Evolutionary conservation across 2,113 vertebrate species (phyloP).

Genomic region (Poecilia latipinna): DNA sequence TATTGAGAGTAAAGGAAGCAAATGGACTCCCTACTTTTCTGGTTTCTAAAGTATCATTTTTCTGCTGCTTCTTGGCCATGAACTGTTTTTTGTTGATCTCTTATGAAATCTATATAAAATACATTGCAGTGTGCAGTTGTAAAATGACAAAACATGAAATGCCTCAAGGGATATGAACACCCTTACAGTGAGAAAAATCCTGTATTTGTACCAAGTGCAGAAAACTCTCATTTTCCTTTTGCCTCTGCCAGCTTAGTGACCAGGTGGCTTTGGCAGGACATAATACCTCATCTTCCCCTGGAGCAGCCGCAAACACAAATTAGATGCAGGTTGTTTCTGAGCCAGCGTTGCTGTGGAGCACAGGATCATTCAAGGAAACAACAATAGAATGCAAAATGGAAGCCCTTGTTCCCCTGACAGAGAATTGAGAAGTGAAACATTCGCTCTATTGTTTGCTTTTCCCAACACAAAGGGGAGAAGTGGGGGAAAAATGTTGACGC

Average conservation of each 20-base stretch:
- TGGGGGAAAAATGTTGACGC: constrained; percentile 5
- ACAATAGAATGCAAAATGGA: constrained; percentile 53
- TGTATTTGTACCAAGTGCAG: not conserved
- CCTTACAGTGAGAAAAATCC: not conserved
- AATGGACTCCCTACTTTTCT: not conserved
- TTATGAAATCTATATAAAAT: not conserved
- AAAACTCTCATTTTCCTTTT: not conserved
- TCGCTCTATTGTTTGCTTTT: constrained; percentile 46
- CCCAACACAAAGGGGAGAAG: constrained; percentile 1
- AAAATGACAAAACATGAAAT: not conserved
- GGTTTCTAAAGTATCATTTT: not conserved
- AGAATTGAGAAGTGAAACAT: constrained; percentile 44
- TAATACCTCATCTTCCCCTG: constrained; percentile 8
- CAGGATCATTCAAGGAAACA: constrained; percentile 37
- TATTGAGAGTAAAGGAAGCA: not conserved
- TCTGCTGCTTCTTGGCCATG: not conserved
- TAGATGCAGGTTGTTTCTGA: constrained; percentile 38
- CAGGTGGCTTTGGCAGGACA: constrained; percentile 35
- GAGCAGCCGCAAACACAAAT: constrained; percentile 41
- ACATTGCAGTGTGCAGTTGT: not conserved
- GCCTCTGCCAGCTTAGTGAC: constrained; percentile 20
- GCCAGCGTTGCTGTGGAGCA: constrained; percentile 38
- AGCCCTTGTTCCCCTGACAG: constrained; percentile 42
- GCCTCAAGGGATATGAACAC: too few relatives aligned
- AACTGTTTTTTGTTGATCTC: not conserved